phyloP scores from a whole-genome alignment of 2,888 invertebrate species.

The Meiosimyza platycephala region DNA sequence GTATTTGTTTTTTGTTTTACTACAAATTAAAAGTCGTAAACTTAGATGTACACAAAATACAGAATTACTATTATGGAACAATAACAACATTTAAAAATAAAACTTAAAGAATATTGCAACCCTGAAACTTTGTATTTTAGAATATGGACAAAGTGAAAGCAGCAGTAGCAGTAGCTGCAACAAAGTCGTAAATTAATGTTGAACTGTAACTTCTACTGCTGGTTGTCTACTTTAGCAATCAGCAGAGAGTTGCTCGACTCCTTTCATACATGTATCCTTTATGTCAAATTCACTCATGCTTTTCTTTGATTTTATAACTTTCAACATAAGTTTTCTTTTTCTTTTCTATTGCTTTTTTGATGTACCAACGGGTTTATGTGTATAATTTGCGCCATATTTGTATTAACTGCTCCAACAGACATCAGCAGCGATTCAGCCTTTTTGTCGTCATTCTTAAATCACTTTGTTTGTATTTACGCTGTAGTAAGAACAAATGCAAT shows the following conservation, averaged over 20 bases:
- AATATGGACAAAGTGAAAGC: neutral
- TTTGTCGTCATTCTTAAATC: slow-evolving; percentile 20
- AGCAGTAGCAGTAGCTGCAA: slow-evolving; percentile 1
- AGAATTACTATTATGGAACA: neutral
- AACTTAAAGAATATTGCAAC: neutral
- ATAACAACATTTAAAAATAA: neutral
- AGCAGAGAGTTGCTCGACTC: neutral
- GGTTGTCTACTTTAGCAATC: neutral
- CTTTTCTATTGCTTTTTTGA: neutral
- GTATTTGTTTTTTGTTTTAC: slow-evolving; percentile 3
- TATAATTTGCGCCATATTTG: neutral
- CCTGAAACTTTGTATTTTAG: neutral
- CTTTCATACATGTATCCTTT: neutral
- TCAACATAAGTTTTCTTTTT: slow-evolving; percentile 11
- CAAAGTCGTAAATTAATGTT: slow-evolving; percentile 21
- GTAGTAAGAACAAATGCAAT: too few relatives aligned
- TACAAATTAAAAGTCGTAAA: slow-evolving; percentile 14
- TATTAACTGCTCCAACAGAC: slow-evolving; percentile 18
- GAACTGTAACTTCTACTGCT: neutral
- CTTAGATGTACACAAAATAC: neutral
- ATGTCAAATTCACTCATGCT: slow-evolving; percentile 14
- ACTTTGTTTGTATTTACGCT: neutral
- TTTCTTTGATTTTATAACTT: slow-evolving; percentile 9
- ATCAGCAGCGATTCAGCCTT: slow-evolving; percentile 1
- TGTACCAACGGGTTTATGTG: neutral